phyloP scores from a whole-genome alignment of 2,888 invertebrate species.

The Drosophila falleni region DNA sequence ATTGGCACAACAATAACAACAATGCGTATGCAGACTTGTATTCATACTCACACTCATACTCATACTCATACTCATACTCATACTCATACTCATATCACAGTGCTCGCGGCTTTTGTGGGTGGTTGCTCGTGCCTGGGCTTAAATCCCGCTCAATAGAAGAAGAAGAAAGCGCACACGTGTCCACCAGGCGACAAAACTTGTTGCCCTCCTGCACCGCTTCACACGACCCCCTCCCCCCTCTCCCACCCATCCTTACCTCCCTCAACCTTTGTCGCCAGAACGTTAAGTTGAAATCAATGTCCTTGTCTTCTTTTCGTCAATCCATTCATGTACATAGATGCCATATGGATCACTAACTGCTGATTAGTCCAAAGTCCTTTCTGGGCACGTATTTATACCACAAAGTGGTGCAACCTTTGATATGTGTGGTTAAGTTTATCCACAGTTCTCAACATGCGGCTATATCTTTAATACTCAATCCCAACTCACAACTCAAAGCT shows the following conservation, averaged over 20 bases:
- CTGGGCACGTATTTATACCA: constrained; percentile 21
- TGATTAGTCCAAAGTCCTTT: constrained; percentile 33
- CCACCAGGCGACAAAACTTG: constrained; percentile 71
- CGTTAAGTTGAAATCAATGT: constrained; percentile 58
- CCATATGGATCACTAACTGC: constrained; percentile 17
- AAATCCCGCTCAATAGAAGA: constrained; percentile 56
- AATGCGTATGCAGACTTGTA: constrained; percentile 33
- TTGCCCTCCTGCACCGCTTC: constrained; percentile 62
- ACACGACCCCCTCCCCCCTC: constrained; percentile 20
- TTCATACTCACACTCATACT: constrained; percentile 18
- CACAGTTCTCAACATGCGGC: constrained; percentile 3
- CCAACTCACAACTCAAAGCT: constrained; percentile 3
- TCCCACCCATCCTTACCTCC: background rate
- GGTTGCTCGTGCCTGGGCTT: constrained; percentile 71
- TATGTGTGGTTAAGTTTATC: constrained; percentile 22
- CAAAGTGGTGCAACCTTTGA: constrained; percentile 27
- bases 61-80: constrained; percentile 3
- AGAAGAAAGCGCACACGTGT: constrained; percentile 70
- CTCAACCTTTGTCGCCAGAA: background rate
- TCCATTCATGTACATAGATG: constrained; percentile 4
- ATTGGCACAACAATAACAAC: constrained; percentile 67
- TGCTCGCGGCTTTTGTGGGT: constrained; percentile 59
- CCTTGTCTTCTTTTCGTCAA: constrained; percentile 61
- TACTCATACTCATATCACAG: constrained; percentile 3
- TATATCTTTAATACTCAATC: constrained; percentile 1